Conservation (phyloP, 2,113 vertebrate genomes). For the Chlorodrepanis virens region DNA sequence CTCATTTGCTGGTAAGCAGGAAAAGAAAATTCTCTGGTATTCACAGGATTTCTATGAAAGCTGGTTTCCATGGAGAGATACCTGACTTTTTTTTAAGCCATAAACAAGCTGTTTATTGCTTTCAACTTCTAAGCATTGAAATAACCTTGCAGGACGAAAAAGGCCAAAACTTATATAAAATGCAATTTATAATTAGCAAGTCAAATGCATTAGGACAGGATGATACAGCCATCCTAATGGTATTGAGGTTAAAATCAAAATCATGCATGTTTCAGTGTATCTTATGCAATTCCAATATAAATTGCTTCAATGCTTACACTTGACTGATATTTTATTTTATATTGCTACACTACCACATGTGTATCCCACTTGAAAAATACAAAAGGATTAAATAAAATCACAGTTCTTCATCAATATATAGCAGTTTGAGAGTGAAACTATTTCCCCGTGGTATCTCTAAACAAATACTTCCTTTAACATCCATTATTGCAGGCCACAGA, state of each 20-base stretch:
- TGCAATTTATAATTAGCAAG: background rate
- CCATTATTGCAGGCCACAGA: background rate
- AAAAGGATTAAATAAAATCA: background rate
- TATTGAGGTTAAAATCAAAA: background rate
- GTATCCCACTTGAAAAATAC: too few species aligned
- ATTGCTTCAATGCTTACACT: background rate
- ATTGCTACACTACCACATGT: background rate
- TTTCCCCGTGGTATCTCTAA: background rate
- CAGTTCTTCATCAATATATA: background rate
- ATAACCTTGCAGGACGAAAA: background rate
- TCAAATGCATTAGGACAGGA: background rate
- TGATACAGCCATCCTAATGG: background rate
- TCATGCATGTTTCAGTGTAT: background rate
- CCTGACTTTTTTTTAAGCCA: background rate
- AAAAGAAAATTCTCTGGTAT: background rate
- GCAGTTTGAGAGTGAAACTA: background rate
- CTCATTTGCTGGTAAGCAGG: background rate
- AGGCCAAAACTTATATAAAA: background rate
- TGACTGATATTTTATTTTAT: background rate
- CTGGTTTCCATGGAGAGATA: constrained; percentile 43
- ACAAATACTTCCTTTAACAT: background rate
- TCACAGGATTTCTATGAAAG: background rate
- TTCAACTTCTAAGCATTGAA: background rate
- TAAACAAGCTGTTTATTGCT: background rate
- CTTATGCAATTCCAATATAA: background rate